Percentiles rank a stretch among this genome's conserved stretches.
phyloP scores from a whole-genome alignment of 2,888 invertebrate genomes.

The Neoitamus cyanurus region DNA sequence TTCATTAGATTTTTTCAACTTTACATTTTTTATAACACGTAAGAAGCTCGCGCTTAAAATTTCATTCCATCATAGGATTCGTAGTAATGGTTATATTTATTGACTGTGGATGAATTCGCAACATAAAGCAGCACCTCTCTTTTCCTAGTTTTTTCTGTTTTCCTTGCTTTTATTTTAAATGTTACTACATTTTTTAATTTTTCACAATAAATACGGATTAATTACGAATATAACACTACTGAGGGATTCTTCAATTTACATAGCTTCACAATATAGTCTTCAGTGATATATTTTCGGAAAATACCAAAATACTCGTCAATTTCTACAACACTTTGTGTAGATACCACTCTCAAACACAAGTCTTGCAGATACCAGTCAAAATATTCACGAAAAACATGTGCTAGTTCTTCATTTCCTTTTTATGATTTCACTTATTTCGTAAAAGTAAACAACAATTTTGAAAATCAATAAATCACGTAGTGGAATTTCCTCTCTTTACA shows the following conservation, averaged over 20 bases:
- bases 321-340: not conserved
- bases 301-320: not conserved
- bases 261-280: too few relatives aligned
- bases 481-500: slow-evolving; percentile 12
- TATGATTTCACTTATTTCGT: not conserved
- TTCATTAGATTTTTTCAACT: not conserved
- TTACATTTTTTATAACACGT: not conserved
- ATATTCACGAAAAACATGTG: not conserved
- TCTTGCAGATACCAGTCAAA: not conserved
- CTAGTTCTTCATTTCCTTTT: not conserved
- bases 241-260: too few relatives aligned
- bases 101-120: slow-evolving; percentile 1
- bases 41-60: not conserved
- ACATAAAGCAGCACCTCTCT: not conserved
- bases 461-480: not conserved
- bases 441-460: not conserved
- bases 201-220: not conserved
- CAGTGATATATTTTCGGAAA: too few relatives aligned
- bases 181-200: not conserved
- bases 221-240: not conserved
- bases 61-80: not conserved
- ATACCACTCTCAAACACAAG: not conserved
- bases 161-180: not conserved
- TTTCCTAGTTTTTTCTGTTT: not conserved
- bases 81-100: not conserved